Percentiles rank a stretch among this genome's conserved stretches.
Evolutionary conservation across 2,113 vertebrate genomes (phyloP).

Genomic region (Atrichornis clamosus): DNA sequence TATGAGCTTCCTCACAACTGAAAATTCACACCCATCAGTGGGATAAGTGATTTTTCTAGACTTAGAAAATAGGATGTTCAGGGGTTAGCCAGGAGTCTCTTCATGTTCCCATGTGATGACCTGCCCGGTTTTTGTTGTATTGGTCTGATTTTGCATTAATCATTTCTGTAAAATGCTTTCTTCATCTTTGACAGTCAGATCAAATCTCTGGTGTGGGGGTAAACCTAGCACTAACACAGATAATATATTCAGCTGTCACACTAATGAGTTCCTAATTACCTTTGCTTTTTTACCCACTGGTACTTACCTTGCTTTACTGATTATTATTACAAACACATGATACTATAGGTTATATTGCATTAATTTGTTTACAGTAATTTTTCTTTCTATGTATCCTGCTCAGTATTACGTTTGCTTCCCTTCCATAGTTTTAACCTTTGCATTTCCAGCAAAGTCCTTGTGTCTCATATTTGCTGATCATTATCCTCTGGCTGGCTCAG

Average conservation of each 20-base stretch:
- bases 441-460: background rate
- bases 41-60: background rate
- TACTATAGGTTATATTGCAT: background rate
- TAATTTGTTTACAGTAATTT: slow-evolving; percentile 12
- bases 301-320: slow-evolving; percentile 18
- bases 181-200: slow-evolving; percentile 5
- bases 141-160: background rate
- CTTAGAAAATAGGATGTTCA: background rate
- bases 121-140: background rate
- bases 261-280: slow-evolving; percentile 50
- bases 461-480: background rate
- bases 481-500: background rate
- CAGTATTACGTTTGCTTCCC: background rate
- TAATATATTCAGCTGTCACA: slow-evolving; percentile 49
- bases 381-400: background rate
- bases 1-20: background rate
- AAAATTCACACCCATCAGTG: background rate
- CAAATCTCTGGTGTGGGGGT: background rate
- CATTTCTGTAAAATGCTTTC: background rate
- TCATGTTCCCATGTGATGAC: background rate
- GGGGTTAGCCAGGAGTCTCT: background rate
- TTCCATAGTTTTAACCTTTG: background rate
- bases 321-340: slow-evolving; percentile 32
- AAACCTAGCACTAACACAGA: background rate
- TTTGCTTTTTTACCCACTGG: background rate